Conservation (phyloP, 2,888 invertebrate species). For the Tetranychus truncatus region DNA sequence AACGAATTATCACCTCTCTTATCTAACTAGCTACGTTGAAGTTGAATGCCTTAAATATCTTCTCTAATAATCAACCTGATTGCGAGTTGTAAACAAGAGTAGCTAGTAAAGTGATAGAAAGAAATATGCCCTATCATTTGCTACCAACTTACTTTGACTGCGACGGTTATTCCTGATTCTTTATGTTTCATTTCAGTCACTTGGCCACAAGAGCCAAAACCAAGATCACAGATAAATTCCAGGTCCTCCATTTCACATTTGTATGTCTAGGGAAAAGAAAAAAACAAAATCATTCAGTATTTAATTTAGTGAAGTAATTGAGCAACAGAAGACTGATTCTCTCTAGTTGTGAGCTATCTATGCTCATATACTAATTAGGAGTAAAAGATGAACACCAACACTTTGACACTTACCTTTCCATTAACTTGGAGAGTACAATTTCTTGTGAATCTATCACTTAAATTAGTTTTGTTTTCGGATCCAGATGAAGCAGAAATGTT, state of each 20-base stretch:
- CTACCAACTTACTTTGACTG: slow-evolving; percentile 55
- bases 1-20: too few species aligned
- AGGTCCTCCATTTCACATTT: slow-evolving; percentile 18
- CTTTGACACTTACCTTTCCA: slow-evolving; percentile 7
- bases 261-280: background rate
- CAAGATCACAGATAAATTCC: slow-evolving; percentile 53
- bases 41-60: too few species aligned
- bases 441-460: background rate
- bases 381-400: too few species aligned
- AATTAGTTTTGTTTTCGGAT: background rate
- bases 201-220: slow-evolving; percentile 90
- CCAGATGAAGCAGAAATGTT: background rate
- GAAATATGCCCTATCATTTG: too few species aligned
- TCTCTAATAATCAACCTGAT: too few species aligned
- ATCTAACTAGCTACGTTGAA: too few species aligned
- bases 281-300: background rate
- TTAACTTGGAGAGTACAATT: background rate
- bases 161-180: slow-evolving; percentile 64
- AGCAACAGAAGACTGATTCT: too few species aligned
- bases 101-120: too few species aligned
- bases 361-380: too few species aligned
- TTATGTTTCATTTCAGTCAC: slow-evolving; percentile 88
- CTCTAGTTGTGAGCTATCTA: too few species aligned
- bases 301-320: too few species aligned
- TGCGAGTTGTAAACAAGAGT: too few species aligned